Percentiles rank a stretch among this genome's conserved stretches.
phyloP scores from a whole-genome alignment of 2,888 invertebrate species.

The Cantharis rufa region DNA sequence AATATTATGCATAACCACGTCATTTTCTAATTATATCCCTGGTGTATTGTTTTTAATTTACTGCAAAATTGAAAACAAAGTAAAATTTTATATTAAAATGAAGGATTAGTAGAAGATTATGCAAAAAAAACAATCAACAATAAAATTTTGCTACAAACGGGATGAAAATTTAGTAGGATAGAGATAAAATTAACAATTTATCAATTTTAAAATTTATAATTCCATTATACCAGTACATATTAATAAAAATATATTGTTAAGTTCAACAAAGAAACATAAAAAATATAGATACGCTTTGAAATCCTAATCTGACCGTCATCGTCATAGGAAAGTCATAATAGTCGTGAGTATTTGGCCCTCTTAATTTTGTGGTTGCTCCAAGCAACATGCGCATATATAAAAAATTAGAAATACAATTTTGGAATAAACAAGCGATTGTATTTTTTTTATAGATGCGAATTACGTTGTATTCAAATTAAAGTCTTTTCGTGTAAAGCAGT shows the following conservation, averaged over 20 bases:
- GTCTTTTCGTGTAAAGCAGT: neutral
- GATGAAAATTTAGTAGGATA: neutral
- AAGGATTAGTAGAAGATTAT: neutral
- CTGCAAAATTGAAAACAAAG: neutral
- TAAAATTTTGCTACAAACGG: neutral
- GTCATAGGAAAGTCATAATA: neutral
- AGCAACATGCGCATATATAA: neutral
- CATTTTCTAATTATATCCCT: neutral
- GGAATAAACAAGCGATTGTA: neutral
- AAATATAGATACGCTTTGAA: neutral
- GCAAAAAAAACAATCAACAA: neutral
- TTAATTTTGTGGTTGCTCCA: neutral
- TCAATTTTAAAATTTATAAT: neutral
- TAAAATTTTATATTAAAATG: neutral
- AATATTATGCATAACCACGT: conserved; percentile 21
- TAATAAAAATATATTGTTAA: neutral
- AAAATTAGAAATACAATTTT: neutral
- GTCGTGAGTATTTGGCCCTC: neutral
- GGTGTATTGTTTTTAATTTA: neutral
- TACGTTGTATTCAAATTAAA: neutral
- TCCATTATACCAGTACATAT: neutral
- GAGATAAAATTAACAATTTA: neutral
- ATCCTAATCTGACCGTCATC: neutral
- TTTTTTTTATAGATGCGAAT: neutral
- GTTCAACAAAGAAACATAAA: neutral